Base-by-base conservation (phyloP, 2,113 vertebrate genomes). In the Australoheros scitulus region DNA sequence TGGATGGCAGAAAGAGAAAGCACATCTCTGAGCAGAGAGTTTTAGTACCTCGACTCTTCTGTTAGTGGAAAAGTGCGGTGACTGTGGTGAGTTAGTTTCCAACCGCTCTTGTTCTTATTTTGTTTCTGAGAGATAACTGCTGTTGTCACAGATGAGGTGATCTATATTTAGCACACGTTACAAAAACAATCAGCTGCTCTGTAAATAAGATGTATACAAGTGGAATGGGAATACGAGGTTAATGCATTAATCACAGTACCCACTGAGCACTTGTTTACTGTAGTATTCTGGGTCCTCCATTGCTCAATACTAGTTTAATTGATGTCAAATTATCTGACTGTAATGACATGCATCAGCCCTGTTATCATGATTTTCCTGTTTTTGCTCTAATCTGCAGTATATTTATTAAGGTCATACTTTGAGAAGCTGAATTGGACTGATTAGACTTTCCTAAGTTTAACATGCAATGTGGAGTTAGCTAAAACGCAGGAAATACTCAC, bases 81-180 rank as follows among this genome's bases (percentile, higher is more conserved):
- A 65, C 18, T 87, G 80, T 68, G 90, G 88, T 79, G 65, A 78
- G 41, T 59, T 77, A 58, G 81, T 94, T 95, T 95, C 95, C 93
- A 93, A 92, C 94, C 94, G 7, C 93, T 89, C 4, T 65, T 72
- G 79, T 70, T 76, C 81, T 87, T 82, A 57, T 81, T 91, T 90
- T 84, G 65, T 61, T 9, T 18, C 4, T 7, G 26, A 47, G 75
- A 61, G 61, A 85, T 61, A 57, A n/a, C 63, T 20, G 61, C 14
- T 58, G 76, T 57, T 80, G 77, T 89, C 55, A 57, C 47, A 75
- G 77, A 76, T 79, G 60, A 81, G 38, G 15, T 4, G 1, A 2
- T 84, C 84, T 94, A 93, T 93, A 84, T 94, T 94, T 94, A 93
- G 85, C 78, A 20, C 34, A 11, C 7, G 29, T 18, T 20, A 47